These are phyloP conservation scores for Oreochromis spilurus DNA, from an alignment of 2,113 vertebrate species.

Conservation along the genomic window DNA sequence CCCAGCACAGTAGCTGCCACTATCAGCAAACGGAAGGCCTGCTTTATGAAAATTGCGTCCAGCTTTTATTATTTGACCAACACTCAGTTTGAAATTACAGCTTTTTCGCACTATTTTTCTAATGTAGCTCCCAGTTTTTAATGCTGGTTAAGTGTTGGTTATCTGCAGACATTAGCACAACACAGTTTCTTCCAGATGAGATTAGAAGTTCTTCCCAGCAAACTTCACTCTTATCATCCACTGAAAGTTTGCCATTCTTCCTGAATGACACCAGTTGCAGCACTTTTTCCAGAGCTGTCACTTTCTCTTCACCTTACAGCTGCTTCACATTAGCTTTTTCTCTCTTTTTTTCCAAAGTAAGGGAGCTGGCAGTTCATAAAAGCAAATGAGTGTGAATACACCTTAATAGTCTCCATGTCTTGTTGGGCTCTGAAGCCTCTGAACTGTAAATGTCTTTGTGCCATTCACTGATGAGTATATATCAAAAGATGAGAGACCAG, in stretches of 20 bases:
- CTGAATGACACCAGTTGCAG: slow-evolving; percentile 1
- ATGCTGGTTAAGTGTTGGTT: not conserved
- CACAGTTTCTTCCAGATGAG: not conserved
- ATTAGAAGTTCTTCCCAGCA: not conserved
- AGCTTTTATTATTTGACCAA: not conserved
- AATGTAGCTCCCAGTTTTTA: not conserved
- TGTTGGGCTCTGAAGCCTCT: not conserved
- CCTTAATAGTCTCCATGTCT: slow-evolving; percentile 36
- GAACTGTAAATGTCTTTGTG: slow-evolving; percentile 4
- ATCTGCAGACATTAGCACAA: not conserved
- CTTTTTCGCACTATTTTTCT: not conserved
- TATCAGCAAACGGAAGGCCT: not conserved
- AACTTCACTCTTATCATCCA: not conserved
- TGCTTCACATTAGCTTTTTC: slow-evolving; percentile 20
- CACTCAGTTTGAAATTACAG: not conserved
- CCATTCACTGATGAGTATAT: not conserved
- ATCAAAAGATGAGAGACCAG: not conserved
- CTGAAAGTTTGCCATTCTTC: not conserved
- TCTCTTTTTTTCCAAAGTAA: not conserved
- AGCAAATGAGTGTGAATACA: not conserved
- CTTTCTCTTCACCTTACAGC: slow-evolving; percentile 18
- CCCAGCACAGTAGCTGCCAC: not conserved
- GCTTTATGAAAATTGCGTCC: not conserved
- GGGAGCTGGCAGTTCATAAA: slow-evolving; percentile 30
- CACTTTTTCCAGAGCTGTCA: slow-evolving; percentile 28